A percentile compares a stretch with the other conserved stretches of the same genome.
Conservation (phyloP, 2,113 vertebrate species). For the Ctenodactylus gundi region DNA sequence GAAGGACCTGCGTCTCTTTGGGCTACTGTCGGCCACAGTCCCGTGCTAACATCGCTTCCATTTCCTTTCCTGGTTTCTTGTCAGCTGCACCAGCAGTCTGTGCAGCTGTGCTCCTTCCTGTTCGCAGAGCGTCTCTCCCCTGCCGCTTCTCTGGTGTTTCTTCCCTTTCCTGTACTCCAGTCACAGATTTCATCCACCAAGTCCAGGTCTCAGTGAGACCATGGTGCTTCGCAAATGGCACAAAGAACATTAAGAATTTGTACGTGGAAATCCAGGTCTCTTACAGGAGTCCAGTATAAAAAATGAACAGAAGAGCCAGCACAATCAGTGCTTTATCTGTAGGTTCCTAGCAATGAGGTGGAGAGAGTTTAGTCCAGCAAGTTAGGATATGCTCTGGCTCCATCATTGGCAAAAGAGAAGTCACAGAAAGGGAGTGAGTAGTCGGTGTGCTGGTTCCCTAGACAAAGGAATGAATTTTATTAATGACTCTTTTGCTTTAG, state of each 20-base stretch:
- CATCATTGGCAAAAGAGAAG: not conserved
- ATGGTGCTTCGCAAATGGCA: not conserved
- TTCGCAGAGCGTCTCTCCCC: not conserved
- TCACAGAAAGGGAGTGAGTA: not conserved
- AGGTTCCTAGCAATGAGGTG: not conserved
- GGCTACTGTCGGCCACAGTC: fast-evolving
- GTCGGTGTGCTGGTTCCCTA: not conserved
- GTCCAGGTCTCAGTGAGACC: not conserved
- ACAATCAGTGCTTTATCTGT: too few relatives aligned
- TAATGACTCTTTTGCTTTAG: not conserved
- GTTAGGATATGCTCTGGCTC: not conserved
- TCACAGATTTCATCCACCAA: not conserved
- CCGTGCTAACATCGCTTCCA: fast-evolving
- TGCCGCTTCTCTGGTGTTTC: not conserved
- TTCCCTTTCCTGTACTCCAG: not conserved
- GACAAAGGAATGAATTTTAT: not conserved
- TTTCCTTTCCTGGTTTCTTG: not conserved
- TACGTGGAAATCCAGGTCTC: not conserved
- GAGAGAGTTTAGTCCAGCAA: too few relatives aligned
- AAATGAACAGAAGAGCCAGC: not conserved
- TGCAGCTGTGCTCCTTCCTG: not conserved
- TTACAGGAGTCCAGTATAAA: not conserved
- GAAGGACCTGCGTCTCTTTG: not conserved
- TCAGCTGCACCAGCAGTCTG: not conserved
- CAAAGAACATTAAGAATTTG: not conserved